Base-by-base conservation (phyloP, 2,113 vertebrate genomes). In the Colossoma macropomum region DNA sequence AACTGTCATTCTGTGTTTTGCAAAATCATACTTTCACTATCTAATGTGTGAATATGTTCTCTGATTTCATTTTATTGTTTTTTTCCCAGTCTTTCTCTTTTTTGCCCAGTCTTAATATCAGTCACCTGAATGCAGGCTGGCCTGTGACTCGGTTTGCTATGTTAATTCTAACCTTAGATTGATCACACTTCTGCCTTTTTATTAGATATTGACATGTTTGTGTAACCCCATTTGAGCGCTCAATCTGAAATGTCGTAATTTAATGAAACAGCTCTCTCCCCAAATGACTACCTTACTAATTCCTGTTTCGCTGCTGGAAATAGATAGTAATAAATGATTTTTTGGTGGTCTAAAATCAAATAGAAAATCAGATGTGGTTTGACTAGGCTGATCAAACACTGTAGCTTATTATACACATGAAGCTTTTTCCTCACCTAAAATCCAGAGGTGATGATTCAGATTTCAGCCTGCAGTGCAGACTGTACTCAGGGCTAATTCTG, bases 171-270 rank as follows among this genome's bases (percentile, higher is more conserved):
- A 25, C 56, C 41, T 66, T 38, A n/a, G 27, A 25, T 21, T 15
- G 30, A 41, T 70, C 79, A 32, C 21, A 25, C 30, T 63, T 38
- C 2, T 41, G 16, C 41, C 16, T 32, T 54, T 50, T 85, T 62
- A 75, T 84, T 59, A 80, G 25, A 54, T 81, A 80, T 65, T 38
- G 71, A 59, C 34, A 54, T 79, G 70, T 69, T 69, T 60, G 54
- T 71, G 38, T 45, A 80, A 45, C 30, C 25, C 27, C 34, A 16
- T 80, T 56, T 15, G 32, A 16, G 32, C 32, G 23, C 10, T 45
- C 27, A 45, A 60, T 69, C 34, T 54, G 77, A 62, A 80, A 80
- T 48, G 34, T 21, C 34, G 28, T 41, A 65, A 21, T 52, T 82
- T 75, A 75, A 82, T 32, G 52, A 25, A 59, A 69, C 50, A 23